A percentile compares a stretch with the other conserved stretches of the same genome.
These are phyloP conservation scores for Ptilorrhoa leucosticta DNA, from an alignment of 2,113 vertebrate species.

Conservation along the genomic window DNA sequence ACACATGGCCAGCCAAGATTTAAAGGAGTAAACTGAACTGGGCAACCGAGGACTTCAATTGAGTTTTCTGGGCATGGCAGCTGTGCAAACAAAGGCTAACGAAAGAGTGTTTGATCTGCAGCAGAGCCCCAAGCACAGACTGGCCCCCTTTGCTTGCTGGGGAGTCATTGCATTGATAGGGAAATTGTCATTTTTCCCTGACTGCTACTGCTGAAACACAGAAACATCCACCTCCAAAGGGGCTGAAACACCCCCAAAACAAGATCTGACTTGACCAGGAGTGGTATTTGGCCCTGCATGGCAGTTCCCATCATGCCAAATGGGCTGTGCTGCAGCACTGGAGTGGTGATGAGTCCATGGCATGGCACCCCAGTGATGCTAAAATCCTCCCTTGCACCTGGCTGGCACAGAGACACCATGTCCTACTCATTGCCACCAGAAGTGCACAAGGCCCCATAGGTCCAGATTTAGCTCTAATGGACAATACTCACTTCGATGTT, in stretches of 20 bases:
- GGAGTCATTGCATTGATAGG: not conserved
- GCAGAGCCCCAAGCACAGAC: not conserved
- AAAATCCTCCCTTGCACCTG: not conserved
- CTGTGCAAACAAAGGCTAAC: not conserved
- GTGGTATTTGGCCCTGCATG: not conserved
- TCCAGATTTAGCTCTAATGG: not conserved
- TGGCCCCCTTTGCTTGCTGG: not conserved
- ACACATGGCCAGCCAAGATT: not conserved
- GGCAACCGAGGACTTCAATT: not conserved
- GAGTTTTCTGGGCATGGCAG: not conserved
- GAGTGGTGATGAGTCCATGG: not conserved
- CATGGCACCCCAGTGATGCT: not conserved
- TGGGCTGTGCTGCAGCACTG: rapidly evolving
- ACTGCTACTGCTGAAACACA: not conserved
- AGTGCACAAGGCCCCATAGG: not conserved
- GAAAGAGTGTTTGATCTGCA: not conserved
- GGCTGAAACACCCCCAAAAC: not conserved
- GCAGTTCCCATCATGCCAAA: not conserved
- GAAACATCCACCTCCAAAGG: not conserved
- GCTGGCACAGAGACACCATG: not conserved
- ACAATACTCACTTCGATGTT: not conserved
- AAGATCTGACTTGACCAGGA: not conserved
- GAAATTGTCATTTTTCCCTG: not conserved
- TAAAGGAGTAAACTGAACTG: not conserved
- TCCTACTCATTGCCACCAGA: not conserved